These are phyloP conservation scores for Dipodomys spectabilis DNA, from an alignment of 2,113 vertebrate species.

Conservation along the genomic window DNA sequence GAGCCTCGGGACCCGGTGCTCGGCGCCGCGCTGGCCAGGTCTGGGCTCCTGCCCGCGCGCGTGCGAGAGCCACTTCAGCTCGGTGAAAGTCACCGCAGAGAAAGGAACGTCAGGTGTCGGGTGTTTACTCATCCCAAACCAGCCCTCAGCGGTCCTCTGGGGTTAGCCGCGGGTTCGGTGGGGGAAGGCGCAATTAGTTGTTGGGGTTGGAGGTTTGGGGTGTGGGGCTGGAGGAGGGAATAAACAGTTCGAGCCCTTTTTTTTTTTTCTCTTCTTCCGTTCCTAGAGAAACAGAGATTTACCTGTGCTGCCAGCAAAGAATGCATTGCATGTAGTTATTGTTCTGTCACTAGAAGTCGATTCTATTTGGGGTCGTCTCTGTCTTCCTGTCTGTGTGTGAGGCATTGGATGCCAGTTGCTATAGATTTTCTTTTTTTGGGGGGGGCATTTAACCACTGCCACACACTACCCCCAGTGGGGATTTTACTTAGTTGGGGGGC, in stretches of 20 bases:
- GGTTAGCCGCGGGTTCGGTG: slow-evolving; percentile 52
- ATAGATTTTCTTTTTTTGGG: slow-evolving; percentile 36
- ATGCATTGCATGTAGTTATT: slow-evolving; percentile 40
- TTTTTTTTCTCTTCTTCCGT: background rate
- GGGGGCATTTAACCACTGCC: background rate
- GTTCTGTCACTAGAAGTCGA: background rate
- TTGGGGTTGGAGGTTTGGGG: slow-evolving; percentile 55
- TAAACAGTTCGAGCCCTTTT: slow-evolving; percentile 59
- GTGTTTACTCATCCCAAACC: slow-evolving; percentile 55
- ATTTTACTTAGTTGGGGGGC: slow-evolving; percentile 48
- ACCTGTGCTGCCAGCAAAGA: slow-evolving; percentile 52
- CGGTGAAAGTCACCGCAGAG: slow-evolving; percentile 61
- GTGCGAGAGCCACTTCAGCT: background rate
- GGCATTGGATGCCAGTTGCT: slow-evolving; percentile 13
- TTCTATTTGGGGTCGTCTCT: background rate
- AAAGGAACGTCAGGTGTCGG: slow-evolving; percentile 80
- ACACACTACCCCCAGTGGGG: background rate
- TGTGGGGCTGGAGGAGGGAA: slow-evolving; percentile 67
- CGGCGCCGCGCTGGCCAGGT: slow-evolving; percentile 59
- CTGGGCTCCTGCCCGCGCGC: background rate
- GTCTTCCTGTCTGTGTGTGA: background rate
- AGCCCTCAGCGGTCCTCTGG: slow-evolving; percentile 13
- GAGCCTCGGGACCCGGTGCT: slow-evolving; percentile 53
- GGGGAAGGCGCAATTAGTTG: slow-evolving; percentile 70
- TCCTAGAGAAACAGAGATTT: slow-evolving; percentile 36